Evolutionary conservation across 2,888 invertebrate species (phyloP), one percentile per base, ranked within the genome.

Genomic region (Dolichomitus sp.): DNA sequence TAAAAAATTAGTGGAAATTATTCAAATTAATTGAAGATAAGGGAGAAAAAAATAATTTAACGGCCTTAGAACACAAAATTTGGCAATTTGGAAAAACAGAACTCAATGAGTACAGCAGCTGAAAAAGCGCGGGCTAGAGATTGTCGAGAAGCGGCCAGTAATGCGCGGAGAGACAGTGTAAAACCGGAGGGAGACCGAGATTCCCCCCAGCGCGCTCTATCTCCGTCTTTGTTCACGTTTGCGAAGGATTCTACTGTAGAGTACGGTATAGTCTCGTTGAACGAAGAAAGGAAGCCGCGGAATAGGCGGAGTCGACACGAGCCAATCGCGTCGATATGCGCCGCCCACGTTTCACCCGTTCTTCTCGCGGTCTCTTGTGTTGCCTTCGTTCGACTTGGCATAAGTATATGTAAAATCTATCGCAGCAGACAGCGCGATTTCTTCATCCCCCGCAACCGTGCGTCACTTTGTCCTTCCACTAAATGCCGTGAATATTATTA

Each of bases 271-370:
- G 65, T 76, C 54, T 74, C 78, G 75, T 42, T 61, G 75, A 75
- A 75, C 65, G 79, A 84, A 84, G 86, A 90, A 87, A 90, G 88
- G 89, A 91, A 90, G 84, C 89, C 88, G 88, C 89, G 88, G 68
- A 86, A 93, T 91, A 92, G 93, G 93, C 93, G 93, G 93, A 93
- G 93, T 91, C 90, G 84, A 87, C 87, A 85, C 88, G 88, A 88
- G 88, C 93, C 93, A 93, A 93, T 93, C 91, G 88, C 88, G 88
- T 88, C 88, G 89, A 90, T 90, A 90, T 90, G 90, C 89, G 88
- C 91, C 93, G 91, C 89, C 92, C 91, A 90, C 91, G 90, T 91
- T 88, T 90, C 90, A 85, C 87, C 87, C 85, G 90, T 91, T 90
- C 89, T 91, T 90, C 89, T 88, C 89, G 69, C 80, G 66, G 42